Conservation (phyloP, 2,113 vertebrate species). For the Pterocles gutturalis region DNA sequence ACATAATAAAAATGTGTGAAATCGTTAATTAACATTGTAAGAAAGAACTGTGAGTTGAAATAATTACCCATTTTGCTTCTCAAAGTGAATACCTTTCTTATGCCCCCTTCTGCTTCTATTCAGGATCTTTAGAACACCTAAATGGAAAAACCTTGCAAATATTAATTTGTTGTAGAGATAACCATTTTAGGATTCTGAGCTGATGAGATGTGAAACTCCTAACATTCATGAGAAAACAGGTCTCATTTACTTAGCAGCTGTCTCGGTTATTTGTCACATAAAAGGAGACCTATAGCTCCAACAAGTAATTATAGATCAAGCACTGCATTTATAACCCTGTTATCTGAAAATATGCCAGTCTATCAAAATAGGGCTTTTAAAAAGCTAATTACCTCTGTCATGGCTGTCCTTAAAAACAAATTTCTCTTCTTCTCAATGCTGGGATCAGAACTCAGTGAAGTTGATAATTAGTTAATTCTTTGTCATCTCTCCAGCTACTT, state of each 20-base stretch:
- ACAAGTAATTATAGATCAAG: not conserved
- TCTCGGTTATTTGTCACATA: not conserved
- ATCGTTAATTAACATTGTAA: not conserved
- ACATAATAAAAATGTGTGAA: not conserved
- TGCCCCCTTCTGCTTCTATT: not conserved
- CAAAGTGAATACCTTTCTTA: not conserved
- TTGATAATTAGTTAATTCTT: not conserved
- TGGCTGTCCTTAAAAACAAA: not conserved
- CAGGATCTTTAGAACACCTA: not conserved
- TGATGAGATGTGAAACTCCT: not conserved
- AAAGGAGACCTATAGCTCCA: not conserved
- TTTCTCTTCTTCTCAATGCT: not conserved
- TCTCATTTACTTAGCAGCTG: not conserved
- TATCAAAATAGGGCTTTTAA: not conserved
- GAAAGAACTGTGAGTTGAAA: not conserved
- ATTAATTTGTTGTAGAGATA: not conserved
- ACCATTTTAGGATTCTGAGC: not conserved
- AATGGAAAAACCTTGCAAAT: not conserved
- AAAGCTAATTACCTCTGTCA: not conserved
- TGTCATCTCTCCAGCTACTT: not conserved
- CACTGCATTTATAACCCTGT: not conserved
- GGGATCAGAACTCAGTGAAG: not conserved
- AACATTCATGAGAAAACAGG: not conserved
- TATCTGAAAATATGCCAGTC: not conserved
- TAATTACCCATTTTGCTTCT: not conserved